phyloP scores from a whole-genome alignment of 1,140 invertebrate species.

The Phymastichus coffea region DNA sequence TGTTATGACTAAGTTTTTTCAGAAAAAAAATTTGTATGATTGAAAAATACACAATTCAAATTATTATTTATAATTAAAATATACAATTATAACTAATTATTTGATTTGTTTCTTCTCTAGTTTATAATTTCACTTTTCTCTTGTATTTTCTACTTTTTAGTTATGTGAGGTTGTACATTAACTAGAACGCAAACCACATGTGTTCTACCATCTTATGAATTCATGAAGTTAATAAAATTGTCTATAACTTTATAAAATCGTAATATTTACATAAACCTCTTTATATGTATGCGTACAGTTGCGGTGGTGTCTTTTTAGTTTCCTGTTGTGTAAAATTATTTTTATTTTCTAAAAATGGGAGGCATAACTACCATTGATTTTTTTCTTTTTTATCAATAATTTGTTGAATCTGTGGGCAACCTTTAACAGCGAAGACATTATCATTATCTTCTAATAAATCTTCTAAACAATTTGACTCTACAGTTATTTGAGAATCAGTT shows the following conservation, averaged over 20 bases:
- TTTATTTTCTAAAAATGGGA: slow-evolving; percentile 31
- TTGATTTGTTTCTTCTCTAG: too few relatives aligned
- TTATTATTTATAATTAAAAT: too few relatives aligned
- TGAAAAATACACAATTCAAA: too few relatives aligned
- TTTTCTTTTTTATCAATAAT: slow-evolving; percentile 2
- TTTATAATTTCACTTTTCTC: too few relatives aligned
- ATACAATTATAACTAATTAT: too few relatives aligned
- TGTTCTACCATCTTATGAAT: neutral
- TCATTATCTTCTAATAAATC: slow-evolving; percentile 41
- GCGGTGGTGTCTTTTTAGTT: slow-evolving; percentile 39
- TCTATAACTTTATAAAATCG: slow-evolving; percentile 33
- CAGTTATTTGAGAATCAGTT: slow-evolving; percentile 23
- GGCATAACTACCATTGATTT: slow-evolving; percentile 37
- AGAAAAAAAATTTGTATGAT: too few relatives aligned
- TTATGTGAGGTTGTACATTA: neutral
- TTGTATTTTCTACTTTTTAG: neutral
- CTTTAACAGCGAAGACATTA: slow-evolving; percentile 43
- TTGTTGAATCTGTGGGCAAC: slow-evolving; percentile 32
- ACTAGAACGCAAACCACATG: too few relatives aligned
- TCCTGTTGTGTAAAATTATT: slow-evolving; percentile 38
- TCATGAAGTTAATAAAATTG: neutral
- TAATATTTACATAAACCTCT: slow-evolving; percentile 39
- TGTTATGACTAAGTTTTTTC: too few relatives aligned
- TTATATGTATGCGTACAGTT: slow-evolving; percentile 42
- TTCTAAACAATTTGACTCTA: slow-evolving; percentile 35